phyloP scores from a whole-genome alignment of 1,140 invertebrate genomes.

The Drosophila orena region DNA sequence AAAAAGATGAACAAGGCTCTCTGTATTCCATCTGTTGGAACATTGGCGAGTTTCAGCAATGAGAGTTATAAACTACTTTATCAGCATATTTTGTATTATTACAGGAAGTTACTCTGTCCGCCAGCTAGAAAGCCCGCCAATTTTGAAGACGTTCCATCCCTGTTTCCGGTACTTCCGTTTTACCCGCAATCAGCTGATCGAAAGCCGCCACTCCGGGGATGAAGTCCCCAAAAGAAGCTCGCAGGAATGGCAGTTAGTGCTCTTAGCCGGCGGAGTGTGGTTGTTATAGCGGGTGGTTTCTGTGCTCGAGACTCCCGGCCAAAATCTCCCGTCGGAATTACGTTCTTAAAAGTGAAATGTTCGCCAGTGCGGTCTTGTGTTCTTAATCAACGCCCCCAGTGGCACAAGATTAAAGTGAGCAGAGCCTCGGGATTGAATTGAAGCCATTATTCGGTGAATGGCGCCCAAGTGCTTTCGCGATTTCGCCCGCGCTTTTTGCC shows the following conservation, averaged over 20 bases:
- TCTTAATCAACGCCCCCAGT: slow-evolving; percentile 48
- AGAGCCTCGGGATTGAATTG: slow-evolving; percentile 43
- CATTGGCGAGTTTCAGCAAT: too few relatives aligned
- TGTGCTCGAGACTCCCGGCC: not conserved
- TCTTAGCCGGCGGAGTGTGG: slow-evolving; percentile 42
- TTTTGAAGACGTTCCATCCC: slow-evolving; percentile 15
- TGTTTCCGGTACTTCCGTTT: not conserved
- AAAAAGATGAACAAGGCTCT: too few relatives aligned
- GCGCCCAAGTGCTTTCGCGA: slow-evolving; percentile 20
- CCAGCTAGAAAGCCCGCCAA: slow-evolving; percentile 9
- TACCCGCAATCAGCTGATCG: slow-evolving; percentile 38
- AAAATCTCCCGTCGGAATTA: slow-evolving; percentile 28
- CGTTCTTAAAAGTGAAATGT: slow-evolving; percentile 28
- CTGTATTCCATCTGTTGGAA: too few relatives aligned
- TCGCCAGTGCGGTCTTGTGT: slow-evolving; percentile 12
- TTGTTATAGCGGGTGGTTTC: slow-evolving; percentile 13
- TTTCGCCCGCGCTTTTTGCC: slow-evolving; percentile 57
- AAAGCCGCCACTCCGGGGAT: slow-evolving; percentile 14
- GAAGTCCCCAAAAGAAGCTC: slow-evolving; percentile 38
- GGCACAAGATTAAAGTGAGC: slow-evolving; percentile 64
- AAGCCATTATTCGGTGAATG: slow-evolving; percentile 33
- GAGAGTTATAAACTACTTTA: too few relatives aligned
- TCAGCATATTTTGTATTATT: too few relatives aligned
- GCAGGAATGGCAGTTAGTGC: slow-evolving; percentile 21
- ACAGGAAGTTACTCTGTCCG: too few relatives aligned